Conservation (phyloP, 2,113 vertebrate species). For the Oryzias melastigma region DNA sequence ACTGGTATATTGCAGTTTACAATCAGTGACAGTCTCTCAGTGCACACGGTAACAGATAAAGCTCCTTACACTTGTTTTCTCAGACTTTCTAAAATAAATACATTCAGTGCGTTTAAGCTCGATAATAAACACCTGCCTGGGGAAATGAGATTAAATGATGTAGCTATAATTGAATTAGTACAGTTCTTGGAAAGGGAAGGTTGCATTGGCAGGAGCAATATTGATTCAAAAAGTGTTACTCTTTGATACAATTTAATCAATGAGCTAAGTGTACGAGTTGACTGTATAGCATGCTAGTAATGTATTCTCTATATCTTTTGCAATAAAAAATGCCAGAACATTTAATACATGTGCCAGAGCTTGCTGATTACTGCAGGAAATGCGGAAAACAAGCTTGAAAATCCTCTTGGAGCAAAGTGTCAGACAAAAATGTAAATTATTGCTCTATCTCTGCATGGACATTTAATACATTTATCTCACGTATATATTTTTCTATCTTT, state of each 20-base stretch:
- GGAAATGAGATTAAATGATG: slow-evolving; percentile 8
- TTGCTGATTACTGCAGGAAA: neutral
- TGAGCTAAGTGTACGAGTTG: slow-evolving; percentile 9
- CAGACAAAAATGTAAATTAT: slow-evolving; percentile 45
- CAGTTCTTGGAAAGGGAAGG: neutral
- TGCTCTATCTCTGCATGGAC: slow-evolving; percentile 13
- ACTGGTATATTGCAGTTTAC: slow-evolving; percentile 7
- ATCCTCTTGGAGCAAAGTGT: slow-evolving; percentile 37
- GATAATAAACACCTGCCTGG: neutral
- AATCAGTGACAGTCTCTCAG: neutral
- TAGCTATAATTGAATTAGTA: slow-evolving; percentile 17
- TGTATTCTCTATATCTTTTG: slow-evolving; percentile 1
- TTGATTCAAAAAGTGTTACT: slow-evolving; percentile 14
- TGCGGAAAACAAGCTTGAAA: slow-evolving; percentile 2
- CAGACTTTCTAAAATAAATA: slow-evolving; percentile 11
- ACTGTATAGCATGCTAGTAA: neutral
- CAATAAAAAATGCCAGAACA: neutral
- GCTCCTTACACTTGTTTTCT: neutral
- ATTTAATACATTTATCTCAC: slow-evolving; percentile 54
- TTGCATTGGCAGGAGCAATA: slow-evolving; percentile 1
- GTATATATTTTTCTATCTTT: slow-evolving; percentile 33
- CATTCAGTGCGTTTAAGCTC: slow-evolving; percentile 1
- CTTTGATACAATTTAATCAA: slow-evolving; percentile 15
- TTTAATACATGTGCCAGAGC: neutral
- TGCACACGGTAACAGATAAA: slow-evolving; percentile 5